phyloP scores from a whole-genome alignment of 2,113 vertebrate species.

The Apodemus sylvaticus region DNA sequence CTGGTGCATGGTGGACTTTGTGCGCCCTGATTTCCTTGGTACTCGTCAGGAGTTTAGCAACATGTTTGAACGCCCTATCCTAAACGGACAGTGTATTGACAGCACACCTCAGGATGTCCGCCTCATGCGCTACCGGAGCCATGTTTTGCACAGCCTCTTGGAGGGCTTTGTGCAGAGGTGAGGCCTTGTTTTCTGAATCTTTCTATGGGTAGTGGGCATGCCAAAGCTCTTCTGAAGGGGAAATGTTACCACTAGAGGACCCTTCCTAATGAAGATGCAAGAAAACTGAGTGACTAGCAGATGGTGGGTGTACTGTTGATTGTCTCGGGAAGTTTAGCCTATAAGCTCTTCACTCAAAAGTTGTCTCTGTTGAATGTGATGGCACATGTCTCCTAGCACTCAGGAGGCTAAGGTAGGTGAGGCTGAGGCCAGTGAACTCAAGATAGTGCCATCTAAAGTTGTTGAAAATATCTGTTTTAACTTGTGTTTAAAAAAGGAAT shows the following conservation, averaged over 20 bases:
- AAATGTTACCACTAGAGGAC: neutral
- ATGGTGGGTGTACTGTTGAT: neutral
- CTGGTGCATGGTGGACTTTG: conserved; percentile 99
- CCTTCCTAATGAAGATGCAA: neutral
- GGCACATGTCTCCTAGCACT: neutral
- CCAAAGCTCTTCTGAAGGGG: neutral
- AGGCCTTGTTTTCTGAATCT: conserved; percentile 46
- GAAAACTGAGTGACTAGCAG: neutral
- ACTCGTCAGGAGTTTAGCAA: conserved; percentile 99
- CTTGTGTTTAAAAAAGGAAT: neutral
- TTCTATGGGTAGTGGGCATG: neutral
- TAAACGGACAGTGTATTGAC: conserved; percentile 98
- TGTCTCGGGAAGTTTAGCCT: neutral
- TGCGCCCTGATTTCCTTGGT: conserved; percentile 96
- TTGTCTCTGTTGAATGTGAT: neutral
- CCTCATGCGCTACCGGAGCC: conserved; percentile 98
- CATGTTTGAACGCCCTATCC: conserved; percentile 99
- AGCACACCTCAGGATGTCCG: conserved; percentile 97
- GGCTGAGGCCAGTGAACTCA: neutral
- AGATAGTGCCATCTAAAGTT: neutral
- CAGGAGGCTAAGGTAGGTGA: neutral
- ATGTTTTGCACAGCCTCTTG: conserved; percentile 97
- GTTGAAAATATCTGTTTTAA: neutral
- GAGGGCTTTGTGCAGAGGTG: conserved; percentile 99
- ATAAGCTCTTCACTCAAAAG: neutral